phyloP scores from a whole-genome alignment of 2,113 vertebrate species.

The Channa maculata region DNA sequence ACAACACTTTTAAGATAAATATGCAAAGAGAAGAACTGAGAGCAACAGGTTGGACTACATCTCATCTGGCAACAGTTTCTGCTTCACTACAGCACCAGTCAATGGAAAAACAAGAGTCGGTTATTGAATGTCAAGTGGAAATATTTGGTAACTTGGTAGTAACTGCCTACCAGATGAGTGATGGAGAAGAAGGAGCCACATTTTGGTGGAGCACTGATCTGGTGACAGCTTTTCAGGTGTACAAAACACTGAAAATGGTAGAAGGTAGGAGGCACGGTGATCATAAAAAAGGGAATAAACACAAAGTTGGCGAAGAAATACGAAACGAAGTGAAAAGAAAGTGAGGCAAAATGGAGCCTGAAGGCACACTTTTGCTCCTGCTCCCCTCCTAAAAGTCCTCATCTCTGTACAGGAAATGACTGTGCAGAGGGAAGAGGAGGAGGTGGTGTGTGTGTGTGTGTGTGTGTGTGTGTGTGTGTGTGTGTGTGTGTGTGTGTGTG shows the following conservation, averaged over 20 bases:
- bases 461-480: too few relatives aligned
- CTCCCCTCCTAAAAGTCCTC: conserved; percentile 43
- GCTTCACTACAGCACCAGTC: conserved; percentile 14
- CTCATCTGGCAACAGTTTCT: conserved; percentile 76
- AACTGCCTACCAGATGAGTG: conserved; percentile 21
- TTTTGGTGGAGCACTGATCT: conserved; percentile 10
- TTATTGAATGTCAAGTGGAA: conserved; percentile 61
- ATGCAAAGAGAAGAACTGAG: conserved; percentile 17
- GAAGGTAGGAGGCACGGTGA: conserved; percentile 37
- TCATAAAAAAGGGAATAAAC: conserved; percentile 1
- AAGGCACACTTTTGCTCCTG: conserved; percentile 29
- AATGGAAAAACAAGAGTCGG: conserved; percentile 33
- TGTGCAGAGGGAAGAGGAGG: conserved; percentile 61
- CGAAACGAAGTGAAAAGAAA: conserved; percentile 55
- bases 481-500: too few relatives aligned
- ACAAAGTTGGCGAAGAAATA: conserved; percentile 27
- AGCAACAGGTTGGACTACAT: conserved; percentile 55
- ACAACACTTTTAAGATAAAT: conserved; percentile 61
- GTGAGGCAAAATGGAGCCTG: conserved; percentile 38
- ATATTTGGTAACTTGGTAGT: conserved; percentile 62
- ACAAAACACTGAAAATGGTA: conserved; percentile 10
- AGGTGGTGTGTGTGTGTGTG: neutral
- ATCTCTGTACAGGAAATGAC: conserved; percentile 66
- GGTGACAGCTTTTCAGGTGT: conserved; percentile 35
- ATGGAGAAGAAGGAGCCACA: conserved; percentile 8